A percentile compares a stretch with the other conserved stretches of the same genome.
phyloP scores from a whole-genome alignment of 1,140 invertebrate species.

The Coboldia fuscipes region DNA sequence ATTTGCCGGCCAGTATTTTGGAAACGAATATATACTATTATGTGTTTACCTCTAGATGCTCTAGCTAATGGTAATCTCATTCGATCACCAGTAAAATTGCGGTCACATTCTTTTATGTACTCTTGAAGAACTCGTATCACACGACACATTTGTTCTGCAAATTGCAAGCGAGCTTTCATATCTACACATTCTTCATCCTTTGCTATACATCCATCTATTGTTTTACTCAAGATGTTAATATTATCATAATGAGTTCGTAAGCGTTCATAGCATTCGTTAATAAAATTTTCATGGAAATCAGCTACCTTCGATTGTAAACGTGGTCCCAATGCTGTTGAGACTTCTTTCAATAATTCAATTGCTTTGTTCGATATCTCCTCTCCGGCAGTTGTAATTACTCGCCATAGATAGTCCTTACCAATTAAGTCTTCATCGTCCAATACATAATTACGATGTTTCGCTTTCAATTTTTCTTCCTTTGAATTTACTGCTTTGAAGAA shows the following conservation, averaged over 20 bases:
- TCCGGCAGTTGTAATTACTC: constrained; percentile 67
- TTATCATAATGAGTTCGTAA: constrained; percentile 65
- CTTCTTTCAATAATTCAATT: constrained; percentile 79
- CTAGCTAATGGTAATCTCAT: constrained; percentile 39
- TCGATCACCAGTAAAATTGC: constrained; percentile 72
- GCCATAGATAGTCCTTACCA: constrained; percentile 91
- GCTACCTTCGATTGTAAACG: constrained; percentile 38
- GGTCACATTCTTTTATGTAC: constrained; percentile 91
- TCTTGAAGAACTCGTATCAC: constrained; percentile 87
- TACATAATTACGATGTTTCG: constrained; percentile 61
- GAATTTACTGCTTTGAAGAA: constrained; percentile 96
- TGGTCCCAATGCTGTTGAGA: constrained; percentile 82
- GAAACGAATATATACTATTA: constrained; percentile 69
- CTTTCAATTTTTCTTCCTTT: constrained; percentile 80
- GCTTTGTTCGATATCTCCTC: constrained; percentile 84
- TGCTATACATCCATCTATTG: constrained; percentile 11
- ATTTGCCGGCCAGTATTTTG: constrained; percentile 73
- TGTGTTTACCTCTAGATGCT: constrained; percentile 74
- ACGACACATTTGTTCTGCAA: constrained; percentile 79
- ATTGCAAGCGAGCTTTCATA: constrained; percentile 25
- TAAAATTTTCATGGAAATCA: constrained; percentile 79
- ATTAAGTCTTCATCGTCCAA: constrained; percentile 78
- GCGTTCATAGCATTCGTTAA: constrained; percentile 71
- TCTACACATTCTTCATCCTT: constrained; percentile 14
- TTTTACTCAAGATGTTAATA: constrained; percentile 21